A percentile compares a stretch with the other conserved stretches of the same genome.
These are phyloP conservation scores for Eupithecia inturbata DNA, from an alignment of 2,888 invertebrate species.

Conservation along the genomic window DNA sequence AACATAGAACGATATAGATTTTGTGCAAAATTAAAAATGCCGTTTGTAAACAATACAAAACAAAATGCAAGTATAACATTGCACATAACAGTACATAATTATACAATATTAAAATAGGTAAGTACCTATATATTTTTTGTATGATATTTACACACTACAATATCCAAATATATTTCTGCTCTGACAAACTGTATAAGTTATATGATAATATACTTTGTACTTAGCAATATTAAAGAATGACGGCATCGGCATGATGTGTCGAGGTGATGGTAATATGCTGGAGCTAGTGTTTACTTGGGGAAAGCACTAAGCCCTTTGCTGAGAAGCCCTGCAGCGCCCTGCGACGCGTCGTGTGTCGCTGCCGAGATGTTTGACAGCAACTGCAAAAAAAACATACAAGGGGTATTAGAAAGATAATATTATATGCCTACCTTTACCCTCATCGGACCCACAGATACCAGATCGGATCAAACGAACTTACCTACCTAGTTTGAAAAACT, in stretches of 20 bases:
- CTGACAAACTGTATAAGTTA: conserved; percentile 10
- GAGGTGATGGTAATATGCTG: conserved; percentile 32
- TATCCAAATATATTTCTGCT: conserved; percentile 1
- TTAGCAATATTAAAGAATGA: conserved; percentile 16
- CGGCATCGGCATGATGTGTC: conserved; percentile 17
- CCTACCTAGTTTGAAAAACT: too few relatives aligned
- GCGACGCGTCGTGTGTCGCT: conserved; percentile 74
- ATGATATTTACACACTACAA: conserved; percentile 10
- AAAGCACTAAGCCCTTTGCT: conserved; percentile 79
- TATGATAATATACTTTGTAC: conserved; percentile 17
- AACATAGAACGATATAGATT: neutral
- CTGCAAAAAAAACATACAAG: conserved; percentile 50
- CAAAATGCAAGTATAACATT: conserved; percentile 5
- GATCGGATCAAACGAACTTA: too few relatives aligned
- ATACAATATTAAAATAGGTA: conserved; percentile 6
- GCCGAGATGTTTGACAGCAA: conserved; percentile 68
- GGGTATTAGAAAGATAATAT: neutral
- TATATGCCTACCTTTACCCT: too few relatives aligned
- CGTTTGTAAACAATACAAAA: neutral
- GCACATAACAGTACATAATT: neutral
- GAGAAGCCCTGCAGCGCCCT: conserved; percentile 76
- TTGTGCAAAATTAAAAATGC: conserved; percentile 7
- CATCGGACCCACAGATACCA: too few relatives aligned
- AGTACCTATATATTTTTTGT: neutral
- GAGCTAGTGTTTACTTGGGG: conserved; percentile 64